Base-by-base conservation (phyloP, 1,140 invertebrate genomes). In the Drosophila watanabei region DNA sequence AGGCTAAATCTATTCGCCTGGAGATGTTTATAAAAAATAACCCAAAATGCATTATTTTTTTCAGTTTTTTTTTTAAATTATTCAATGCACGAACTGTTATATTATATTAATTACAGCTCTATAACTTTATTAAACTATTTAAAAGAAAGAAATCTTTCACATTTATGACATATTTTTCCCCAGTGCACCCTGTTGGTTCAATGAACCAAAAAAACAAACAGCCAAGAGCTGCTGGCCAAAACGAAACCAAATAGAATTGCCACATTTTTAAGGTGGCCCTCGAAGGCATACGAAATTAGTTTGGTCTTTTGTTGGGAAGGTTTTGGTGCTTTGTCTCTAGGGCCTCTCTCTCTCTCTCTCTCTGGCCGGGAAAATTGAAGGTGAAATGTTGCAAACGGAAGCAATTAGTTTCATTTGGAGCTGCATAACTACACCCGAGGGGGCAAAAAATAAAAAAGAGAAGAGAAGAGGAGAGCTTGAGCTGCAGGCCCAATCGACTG, bases 341-440 rank as follows among this genome's bases (percentile, higher is more conserved):
- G 39, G 48, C 14, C 46, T 16, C 32, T 24, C 61, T 51, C 37
- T 61, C n/a, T 57, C 46, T 8, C 46, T 16, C 32, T 24, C 61
- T 51, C 37, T 61, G 16, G 61, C 46, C 61, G 72, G 52, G 30
- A 69, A 79, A 87, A 82, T 48, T 71, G 73, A 84, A 89, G 80
- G 80, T 86, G 66, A 90, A 89, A 82, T 86, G 76, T 72, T 82
- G 69, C 57, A 63, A 90, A 82, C 79, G 86, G 82, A 90, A 89
- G 87, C 86, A 82, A 89, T 89, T 90, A 86, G 72, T 82, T 86
- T 77, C 64, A 82, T 89, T 90, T 85, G 69, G 69, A 70, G 62
- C 54, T 41, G 52, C 58, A 43, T 54, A 39, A 59, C 48, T 13
- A 35, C 8, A 35, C 8, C 18, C 52, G 7, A 41, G 24, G 63